Evolutionary conservation across 2,888 invertebrate genomes (phyloP), one percentile per base, ranked within the genome.

Genomic region (Drosophila dives): DNA sequence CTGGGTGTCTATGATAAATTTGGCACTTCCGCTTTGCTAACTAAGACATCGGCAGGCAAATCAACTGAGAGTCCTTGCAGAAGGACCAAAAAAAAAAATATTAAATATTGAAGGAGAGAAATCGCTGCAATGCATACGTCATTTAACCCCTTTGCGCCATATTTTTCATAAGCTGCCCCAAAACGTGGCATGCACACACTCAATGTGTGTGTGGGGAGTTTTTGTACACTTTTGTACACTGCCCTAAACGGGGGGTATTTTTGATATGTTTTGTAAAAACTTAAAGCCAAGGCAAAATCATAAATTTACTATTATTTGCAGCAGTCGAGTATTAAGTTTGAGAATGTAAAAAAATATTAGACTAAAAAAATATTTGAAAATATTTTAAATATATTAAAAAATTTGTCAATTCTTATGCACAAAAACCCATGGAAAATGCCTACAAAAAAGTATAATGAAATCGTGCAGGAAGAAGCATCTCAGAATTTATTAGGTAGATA

Each of bases 71-170:
- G 45, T 42, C 49, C 40, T 29, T 32, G 10, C 26, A 50, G 2
- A 26, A 45, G 38, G 20, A 36, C 3, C 12, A 23, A 34, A 48
- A 42, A 15, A 15, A 15, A 23, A 72, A 64, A 66, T 66, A 40
- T 2, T 23, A 45, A 15, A 45, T 23, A 45, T 23, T 45, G 7
- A 15, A 23, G 20, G 58, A 89, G 89, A 86, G 72, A 84, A 89
- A 85, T 85, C 61, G 82, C 75, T 70, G 87, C 88, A 89, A 86
- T 89, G 89, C 85, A 86, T 89, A 89, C 89, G 85, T 87, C 85
- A 89, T 86, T 86, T 86, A 86, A 89, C 85, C 85, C 89, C 89
- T 86, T 86, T 86, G 82, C 83, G 85, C 85, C 89, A 87, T 89
- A 86, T 86, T 82, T 89, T 87, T 89, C 88, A 86, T 89, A 89